Conservation (phyloP, 2,113 vertebrate genomes). For the Eclectus roratus region DNA sequence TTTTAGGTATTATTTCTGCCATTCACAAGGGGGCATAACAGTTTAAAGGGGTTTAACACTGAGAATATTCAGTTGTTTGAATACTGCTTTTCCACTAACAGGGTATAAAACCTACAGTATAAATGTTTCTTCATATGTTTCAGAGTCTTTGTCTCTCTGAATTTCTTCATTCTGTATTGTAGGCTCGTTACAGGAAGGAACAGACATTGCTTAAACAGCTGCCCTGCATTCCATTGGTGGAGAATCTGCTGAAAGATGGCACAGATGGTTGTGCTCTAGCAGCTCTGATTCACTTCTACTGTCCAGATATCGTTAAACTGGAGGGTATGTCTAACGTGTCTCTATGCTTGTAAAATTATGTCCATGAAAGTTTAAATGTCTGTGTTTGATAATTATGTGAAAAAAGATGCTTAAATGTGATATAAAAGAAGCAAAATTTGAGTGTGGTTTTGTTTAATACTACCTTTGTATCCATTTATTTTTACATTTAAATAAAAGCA, state of each 20-base stretch:
- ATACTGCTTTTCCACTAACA: neutral
- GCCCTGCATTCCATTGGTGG: constrained; percentile 92
- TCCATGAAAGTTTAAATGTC: neutral
- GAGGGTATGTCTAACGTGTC: constrained; percentile 66
- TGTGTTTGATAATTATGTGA: neutral
- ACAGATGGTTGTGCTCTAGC: constrained; percentile 90
- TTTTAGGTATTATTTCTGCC: neutral
- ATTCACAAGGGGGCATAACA: neutral
- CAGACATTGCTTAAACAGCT: constrained; percentile 81
- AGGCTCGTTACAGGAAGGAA: constrained; percentile 96
- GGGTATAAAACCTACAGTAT: neutral
- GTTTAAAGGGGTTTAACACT: neutral
- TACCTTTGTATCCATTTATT: neutral
- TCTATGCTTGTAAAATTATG: neutral
- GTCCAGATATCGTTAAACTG: constrained; percentile 84
- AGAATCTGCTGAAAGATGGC: constrained; percentile 93
- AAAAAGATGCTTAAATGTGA: neutral
- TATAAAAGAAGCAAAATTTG: neutral
- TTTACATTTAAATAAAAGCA: neutral
- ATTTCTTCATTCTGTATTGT: neutral
- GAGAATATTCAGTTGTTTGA: neutral
- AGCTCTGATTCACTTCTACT: constrained; percentile 95
- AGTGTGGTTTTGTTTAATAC: neutral
- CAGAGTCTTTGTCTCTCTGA: neutral
- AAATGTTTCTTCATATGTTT: neutral